Percentiles rank a stretch among this genome's conserved stretches.
These are phyloP conservation scores for Ridgeia piscesae DNA, from an alignment of 1,140 invertebrate species.

Conservation along the genomic window DNA sequence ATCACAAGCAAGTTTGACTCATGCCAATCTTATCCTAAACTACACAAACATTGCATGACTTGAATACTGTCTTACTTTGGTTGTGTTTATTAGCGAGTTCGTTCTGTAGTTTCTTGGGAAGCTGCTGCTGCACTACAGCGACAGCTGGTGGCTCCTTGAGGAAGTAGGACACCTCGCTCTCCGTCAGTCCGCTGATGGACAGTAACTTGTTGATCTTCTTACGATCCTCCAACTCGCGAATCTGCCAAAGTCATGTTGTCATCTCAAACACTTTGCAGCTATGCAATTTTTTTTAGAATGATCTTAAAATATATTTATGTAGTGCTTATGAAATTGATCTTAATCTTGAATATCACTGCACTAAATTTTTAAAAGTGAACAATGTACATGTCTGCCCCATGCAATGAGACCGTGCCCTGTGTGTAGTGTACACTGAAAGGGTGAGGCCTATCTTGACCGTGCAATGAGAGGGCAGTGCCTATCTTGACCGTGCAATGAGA, in stretches of 20 bases:
- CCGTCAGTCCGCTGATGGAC: slow-evolving; percentile 42
- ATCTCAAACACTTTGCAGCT: background rate
- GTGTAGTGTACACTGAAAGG: too few species aligned
- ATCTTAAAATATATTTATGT: background rate
- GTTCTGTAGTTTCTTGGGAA: slow-evolving; percentile 37
- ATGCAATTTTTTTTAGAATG: background rate
- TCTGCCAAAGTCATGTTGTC: slow-evolving; percentile 36
- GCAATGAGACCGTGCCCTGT: too few species aligned
- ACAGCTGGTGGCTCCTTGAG: slow-evolving; percentile 57
- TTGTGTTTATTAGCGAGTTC: slow-evolving; percentile 17
- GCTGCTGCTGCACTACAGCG: slow-evolving; percentile 53
- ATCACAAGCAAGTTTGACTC: background rate
- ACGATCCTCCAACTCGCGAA: slow-evolving; percentile 56
- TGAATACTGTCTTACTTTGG: background rate
- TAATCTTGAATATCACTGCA: background rate
- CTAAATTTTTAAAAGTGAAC: too few species aligned
- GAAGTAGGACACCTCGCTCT: slow-evolving; percentile 58
- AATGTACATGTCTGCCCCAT: too few species aligned
- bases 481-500: too few species aligned
- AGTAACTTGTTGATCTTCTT: slow-evolving; percentile 57
- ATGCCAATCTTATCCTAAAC: background rate
- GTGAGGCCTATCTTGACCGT: too few species aligned
- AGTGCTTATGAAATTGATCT: background rate
- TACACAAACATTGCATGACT: background rate
- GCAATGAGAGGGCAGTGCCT: too few species aligned